phyloP scores from a whole-genome alignment of 2,888 invertebrate species.

The Pseudococcus viburni region DNA sequence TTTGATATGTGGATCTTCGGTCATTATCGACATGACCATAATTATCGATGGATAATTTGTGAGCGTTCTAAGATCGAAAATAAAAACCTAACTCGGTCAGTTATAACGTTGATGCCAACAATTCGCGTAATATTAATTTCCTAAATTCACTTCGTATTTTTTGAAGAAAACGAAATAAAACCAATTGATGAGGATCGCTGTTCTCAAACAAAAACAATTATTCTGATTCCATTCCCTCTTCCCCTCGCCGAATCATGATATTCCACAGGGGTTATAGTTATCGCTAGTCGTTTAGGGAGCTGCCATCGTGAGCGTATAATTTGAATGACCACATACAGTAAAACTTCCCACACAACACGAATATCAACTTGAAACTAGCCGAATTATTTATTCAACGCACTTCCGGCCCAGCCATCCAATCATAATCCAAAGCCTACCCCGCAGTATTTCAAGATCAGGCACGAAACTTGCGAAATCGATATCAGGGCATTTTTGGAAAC shows the following conservation, averaged over 20 bases:
- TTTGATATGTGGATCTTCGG: constrained; percentile 7
- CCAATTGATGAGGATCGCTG: no score
- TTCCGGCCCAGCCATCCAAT: neutral
- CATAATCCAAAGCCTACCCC: neutral
- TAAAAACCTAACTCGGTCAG: neutral
- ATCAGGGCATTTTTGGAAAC: neutral
- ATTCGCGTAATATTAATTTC: no score
- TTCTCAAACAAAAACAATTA: no score
- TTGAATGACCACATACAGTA: neutral
- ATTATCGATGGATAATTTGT: neutral
- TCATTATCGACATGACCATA: neutral
- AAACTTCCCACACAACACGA: neutral
- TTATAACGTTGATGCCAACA: neutral
- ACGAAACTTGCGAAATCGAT: neutral
- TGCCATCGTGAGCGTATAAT: neutral
- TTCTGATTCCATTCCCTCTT: no score
- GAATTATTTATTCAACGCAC: neutral
- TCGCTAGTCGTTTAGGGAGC: neutral
- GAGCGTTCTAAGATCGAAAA: neutral
- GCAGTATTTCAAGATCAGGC: neutral
- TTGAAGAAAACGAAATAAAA: no score
- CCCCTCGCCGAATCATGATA: no score
- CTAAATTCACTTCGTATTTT: no score
- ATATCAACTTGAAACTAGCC: neutral
- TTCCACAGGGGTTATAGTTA: no score